Evolutionary conservation across 2,888 invertebrate species (phyloP), one percentile per base, ranked within the genome.

Genomic region (Taenaris catops): DNA sequence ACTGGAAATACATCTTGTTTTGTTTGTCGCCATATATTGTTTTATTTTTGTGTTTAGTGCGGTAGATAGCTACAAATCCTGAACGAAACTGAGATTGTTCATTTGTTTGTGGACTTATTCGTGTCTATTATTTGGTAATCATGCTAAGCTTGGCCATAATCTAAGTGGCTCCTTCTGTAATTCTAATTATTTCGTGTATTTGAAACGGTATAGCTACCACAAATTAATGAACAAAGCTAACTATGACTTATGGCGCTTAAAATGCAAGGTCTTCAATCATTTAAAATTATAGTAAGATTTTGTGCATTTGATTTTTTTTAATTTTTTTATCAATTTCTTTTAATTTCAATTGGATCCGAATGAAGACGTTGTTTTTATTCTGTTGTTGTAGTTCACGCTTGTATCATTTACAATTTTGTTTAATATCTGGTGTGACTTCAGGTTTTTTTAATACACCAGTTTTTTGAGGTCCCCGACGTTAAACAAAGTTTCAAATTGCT

Each of bases 401-500:
- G 40, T 53, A 49, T 76, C 80, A 79, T 70, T 50, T 56, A 53
- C 42, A 53, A 80, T 83, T 81, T 83, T 80, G 58, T 80, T 78
- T 79, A 84, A 83, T 71, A 17, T 79, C 81, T 81, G 76, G 55
- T 48, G 71, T 53, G 76, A 78, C 80, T 71, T 40, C 6, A 8
- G 14, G 10, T 35, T n/a, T n/a, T n/a, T n/a, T n/a, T n/a, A n/a
- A n/a, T n/a, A n/a, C n/a, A n/a, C n/a, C 24, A 28, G 20, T 18
- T 20, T 40, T 19, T 39, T 17, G 32, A 40, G 76, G 75, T 78
- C 76, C 68, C 81, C 74, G 80, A 81, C 56, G 81, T 84, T 84
- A 79, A 80, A 79, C 72, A 70, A 76, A 63, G 76, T 80, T 71
- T 64, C 62, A 65, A 78, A 81, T 81, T 78, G 79, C 80, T 84